phyloP scores from a whole-genome alignment of 2,888 invertebrate genomes.

The Tipula confusa region DNA sequence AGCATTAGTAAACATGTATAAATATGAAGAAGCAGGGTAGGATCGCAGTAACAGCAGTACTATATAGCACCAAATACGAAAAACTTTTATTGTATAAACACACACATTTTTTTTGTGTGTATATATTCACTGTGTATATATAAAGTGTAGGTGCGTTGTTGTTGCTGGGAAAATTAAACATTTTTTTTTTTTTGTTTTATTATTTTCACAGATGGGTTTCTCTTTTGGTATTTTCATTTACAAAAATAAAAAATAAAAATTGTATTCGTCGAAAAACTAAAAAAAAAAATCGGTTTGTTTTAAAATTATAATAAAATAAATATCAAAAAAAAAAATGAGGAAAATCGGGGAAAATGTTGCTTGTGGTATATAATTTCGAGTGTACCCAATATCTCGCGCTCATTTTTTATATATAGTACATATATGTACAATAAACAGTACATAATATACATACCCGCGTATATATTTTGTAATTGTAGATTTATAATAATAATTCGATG shows the following conservation, averaged over 20 bases:
- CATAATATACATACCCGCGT: too few species aligned
- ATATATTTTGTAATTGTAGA: background rate
- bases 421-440: background rate
- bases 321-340: background rate
- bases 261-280: background rate
- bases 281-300: background rate
- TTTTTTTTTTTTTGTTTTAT: background rate
- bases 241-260: background rate
- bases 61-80: background rate
- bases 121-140: background rate
- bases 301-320: conserved; percentile 16
- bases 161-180: conserved; percentile 20
- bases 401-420: too few species aligned
- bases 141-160: background rate
- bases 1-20: background rate
- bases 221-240: conserved; percentile 14
- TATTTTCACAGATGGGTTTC: conserved; percentile 25
- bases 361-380: background rate
- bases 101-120: background rate
- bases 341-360: background rate
- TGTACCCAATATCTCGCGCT: background rate
- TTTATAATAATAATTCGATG: background rate
- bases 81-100: conserved; percentile 6
- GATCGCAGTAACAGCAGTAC: background rate
- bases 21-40: background rate